Conservation (phyloP, 2,888 invertebrate genomes). For the Heliconius erato region DNA sequence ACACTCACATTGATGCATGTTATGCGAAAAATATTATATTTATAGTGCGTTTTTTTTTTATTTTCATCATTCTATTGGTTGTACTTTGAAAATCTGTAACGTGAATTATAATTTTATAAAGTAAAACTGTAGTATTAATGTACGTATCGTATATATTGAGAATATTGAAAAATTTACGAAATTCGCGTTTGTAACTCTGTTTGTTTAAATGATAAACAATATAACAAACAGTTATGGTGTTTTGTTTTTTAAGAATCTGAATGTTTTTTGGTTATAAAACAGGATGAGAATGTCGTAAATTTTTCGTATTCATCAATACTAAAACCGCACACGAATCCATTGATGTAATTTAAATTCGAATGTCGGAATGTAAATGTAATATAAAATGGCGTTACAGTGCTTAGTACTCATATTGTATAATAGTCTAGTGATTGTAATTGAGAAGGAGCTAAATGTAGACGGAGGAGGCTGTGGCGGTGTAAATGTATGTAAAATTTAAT, state of each 20-base stretch:
- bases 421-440: constrained; percentile 30
- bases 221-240: background rate
- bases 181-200: background rate
- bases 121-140: constrained; percentile 17
- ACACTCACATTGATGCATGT: background rate
- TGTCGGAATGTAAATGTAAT: constrained; percentile 27
- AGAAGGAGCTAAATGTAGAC: background rate
- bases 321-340: background rate
- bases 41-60: background rate
- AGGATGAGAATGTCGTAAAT: background rate
- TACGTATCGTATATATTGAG: constrained; percentile 8
- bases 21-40: background rate
- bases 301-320: constrained; percentile 4
- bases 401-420: constrained; percentile 33
- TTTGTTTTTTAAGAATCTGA: background rate
- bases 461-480: constrained; percentile 26
- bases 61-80: background rate
- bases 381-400: constrained; percentile 24
- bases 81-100: constrained; percentile 7
- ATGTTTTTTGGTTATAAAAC: background rate
- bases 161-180: constrained; percentile 7
- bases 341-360: constrained; percentile 11
- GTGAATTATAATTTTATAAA: constrained; percentile 14
- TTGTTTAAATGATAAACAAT: constrained; percentile 15
- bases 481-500: constrained; percentile 29